phyloP scores from a whole-genome alignment of 2,888 invertebrate genomes.

The Acanthopleura granulata region DNA sequence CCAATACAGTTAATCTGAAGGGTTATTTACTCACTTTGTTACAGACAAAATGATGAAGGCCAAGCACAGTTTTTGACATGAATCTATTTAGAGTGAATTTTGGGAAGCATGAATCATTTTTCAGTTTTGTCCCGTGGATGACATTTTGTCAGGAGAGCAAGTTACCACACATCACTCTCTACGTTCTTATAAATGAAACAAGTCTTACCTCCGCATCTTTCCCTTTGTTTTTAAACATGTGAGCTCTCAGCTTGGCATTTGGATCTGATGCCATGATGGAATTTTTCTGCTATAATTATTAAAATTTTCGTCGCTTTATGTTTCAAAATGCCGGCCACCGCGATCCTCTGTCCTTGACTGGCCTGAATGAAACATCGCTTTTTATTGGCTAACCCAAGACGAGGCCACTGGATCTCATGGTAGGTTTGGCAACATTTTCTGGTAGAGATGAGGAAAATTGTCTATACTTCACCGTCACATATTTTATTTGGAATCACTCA shows the following conservation, averaged over 20 bases:
- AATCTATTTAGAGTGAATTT: background rate
- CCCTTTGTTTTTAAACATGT: slow-evolving; percentile 90
- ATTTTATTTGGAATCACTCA: too few species aligned
- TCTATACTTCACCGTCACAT: too few species aligned
- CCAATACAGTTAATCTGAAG: too few species aligned
- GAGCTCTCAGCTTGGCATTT: slow-evolving; percentile 52
- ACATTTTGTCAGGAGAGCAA: background rate
- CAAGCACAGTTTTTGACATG: background rate
- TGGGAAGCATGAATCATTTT: too few species aligned
- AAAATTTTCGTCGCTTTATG: slow-evolving; percentile 7
- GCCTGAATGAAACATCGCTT: slow-evolving; percentile 15
- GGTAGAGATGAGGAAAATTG: too few species aligned
- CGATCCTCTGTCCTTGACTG: slow-evolving; percentile 14
- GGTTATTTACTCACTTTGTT: too few species aligned
- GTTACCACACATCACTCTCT: too few species aligned
- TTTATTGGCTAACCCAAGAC: slow-evolving; percentile 20
- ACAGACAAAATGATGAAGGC: too few species aligned
- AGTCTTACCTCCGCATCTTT: slow-evolving; percentile 97
- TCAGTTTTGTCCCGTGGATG: background rate
- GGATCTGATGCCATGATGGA: slow-evolving; percentile 51
- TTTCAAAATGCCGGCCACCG: slow-evolving; percentile 41
- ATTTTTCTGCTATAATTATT: background rate
- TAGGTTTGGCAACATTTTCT: too few species aligned
- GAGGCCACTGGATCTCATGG: slow-evolving; percentile 12
- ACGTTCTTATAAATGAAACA: too few species aligned